phyloP scores from a whole-genome alignment of 2,888 invertebrate genomes.

The Ischnura elegans region DNA sequence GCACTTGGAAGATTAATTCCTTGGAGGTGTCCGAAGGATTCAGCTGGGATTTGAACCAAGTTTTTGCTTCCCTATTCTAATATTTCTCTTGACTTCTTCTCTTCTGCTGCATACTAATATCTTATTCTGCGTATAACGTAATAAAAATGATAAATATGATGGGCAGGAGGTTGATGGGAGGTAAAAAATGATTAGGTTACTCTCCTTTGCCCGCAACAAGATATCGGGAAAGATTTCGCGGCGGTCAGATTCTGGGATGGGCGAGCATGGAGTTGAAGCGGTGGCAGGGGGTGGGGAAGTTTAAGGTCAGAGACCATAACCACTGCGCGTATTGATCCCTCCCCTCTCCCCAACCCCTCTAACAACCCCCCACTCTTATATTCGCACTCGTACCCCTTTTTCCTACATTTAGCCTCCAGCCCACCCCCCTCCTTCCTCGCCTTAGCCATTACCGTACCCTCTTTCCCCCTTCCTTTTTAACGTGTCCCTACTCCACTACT shows the following conservation, averaged over 20 bases:
- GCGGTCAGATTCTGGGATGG: background rate
- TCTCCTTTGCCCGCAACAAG: conserved; percentile 29
- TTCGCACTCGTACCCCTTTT: background rate
- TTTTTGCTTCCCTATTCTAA: background rate
- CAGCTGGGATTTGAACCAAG: too few species aligned
- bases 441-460: background rate
- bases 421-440: background rate
- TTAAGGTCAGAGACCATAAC: conserved; percentile 52
- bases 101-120: background rate
- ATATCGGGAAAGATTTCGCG: conserved; percentile 7
- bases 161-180: background rate
- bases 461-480: too few species aligned
- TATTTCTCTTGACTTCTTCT: background rate
- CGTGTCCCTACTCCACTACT: background rate
- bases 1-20: too few species aligned
- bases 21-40: too few species aligned
- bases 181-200: background rate
- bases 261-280: background rate
- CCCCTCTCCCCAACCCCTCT: background rate
- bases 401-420: background rate
- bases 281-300: background rate
- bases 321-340: conserved; percentile 46
- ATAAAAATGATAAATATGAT: too few species aligned
- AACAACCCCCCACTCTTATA: background rate
- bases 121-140: background rate